Evolutionary conservation across 2,113 vertebrate genomes (phyloP).

Genomic region (Callopanchax toddi): DNA sequence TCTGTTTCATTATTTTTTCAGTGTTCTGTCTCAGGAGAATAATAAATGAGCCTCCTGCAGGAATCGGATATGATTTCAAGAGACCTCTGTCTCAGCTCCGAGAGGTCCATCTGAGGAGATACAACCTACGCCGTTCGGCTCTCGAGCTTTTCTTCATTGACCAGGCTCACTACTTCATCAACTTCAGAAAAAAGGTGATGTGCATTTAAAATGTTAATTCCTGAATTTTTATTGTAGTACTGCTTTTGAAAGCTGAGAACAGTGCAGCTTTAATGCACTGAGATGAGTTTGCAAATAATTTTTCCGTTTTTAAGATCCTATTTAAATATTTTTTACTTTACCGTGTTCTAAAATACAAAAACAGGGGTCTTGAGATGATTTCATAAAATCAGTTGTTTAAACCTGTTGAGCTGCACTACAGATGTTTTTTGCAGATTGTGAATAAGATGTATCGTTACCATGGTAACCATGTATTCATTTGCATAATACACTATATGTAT

Average conservation of each 20-base stretch:
- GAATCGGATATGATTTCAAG: conserved; percentile 94
- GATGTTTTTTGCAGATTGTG: no score
- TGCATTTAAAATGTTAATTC: neutral
- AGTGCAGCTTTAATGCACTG: no score
- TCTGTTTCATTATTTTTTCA: neutral
- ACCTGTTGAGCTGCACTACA: no score
- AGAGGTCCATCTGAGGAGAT: conserved; percentile 94
- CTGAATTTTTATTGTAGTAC: neutral
- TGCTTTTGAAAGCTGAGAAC: neutral
- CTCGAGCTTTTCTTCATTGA: conserved; percentile 98
- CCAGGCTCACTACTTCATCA: conserved; percentile 97
- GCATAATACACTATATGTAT: no score
- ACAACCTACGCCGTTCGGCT: conserved; percentile 94
- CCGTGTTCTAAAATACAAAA: no score
- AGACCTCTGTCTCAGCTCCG: conserved; percentile 91
- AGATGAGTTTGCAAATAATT: no score
- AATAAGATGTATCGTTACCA: no score
- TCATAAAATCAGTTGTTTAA: no score
- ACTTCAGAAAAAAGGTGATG: conserved; percentile 90
- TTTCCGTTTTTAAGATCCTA: no score
- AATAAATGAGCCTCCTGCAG: conserved; percentile 65
- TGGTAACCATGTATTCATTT: no score
- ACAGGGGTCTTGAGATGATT: no score
- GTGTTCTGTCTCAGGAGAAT: neutral
- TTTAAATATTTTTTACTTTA: no score